Base-by-base conservation (phyloP, 2,888 invertebrate genomes). In the Agonopterix heracliana region DNA sequence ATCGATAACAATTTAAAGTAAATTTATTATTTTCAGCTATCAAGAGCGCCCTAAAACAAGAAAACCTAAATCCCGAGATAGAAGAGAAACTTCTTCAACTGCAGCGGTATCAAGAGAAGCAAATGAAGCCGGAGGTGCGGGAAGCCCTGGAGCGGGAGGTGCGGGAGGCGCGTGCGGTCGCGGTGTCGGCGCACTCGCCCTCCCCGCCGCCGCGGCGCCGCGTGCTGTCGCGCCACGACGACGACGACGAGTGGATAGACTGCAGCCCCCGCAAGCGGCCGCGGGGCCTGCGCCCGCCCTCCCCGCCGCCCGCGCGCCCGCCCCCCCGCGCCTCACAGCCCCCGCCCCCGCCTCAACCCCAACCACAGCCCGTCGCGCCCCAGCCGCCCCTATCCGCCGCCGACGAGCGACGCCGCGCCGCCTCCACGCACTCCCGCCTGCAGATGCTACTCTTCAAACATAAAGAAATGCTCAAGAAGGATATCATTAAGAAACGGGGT, bases 381-480 rank as follows among this genome's bases (percentile, higher is more conserved):
- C 41, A 48, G 40, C 35, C 49, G 41, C 68, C 62, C 14, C 57
- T 59, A 11, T 55, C 74, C 9, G 71, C 61, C 54, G 68, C 63
- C 47, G 90, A 76, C 51, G 91, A 90, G 61, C 89, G 81, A 54
- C 91, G 84, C 53, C 91, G 81, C 60, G 90, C 79, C 69, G 90
- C 85, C 59, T 88, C 88, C 66, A 91, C 78, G 59, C 90, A 81
- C 73, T 91, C 89, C 9, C 90, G 91, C 60, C 90, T 95, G 55
- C 93, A 95, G 72, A 92, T 94, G 71, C 88, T 94, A 40, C 90
- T 97, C 14, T 93, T 94, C 76, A 93, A 95, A 63, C 97, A 98
- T 66, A 98, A 97, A 72, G 98, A 98, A 76, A 88, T 94, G 62
- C 91, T 98, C 45, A 97, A 97, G 78, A 97, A 96, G 71, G 97